Evolutionary conservation across 2,888 invertebrate genomes (phyloP), one percentile per base, ranked within the genome.

Genomic region (Cheilosia impressa): DNA sequence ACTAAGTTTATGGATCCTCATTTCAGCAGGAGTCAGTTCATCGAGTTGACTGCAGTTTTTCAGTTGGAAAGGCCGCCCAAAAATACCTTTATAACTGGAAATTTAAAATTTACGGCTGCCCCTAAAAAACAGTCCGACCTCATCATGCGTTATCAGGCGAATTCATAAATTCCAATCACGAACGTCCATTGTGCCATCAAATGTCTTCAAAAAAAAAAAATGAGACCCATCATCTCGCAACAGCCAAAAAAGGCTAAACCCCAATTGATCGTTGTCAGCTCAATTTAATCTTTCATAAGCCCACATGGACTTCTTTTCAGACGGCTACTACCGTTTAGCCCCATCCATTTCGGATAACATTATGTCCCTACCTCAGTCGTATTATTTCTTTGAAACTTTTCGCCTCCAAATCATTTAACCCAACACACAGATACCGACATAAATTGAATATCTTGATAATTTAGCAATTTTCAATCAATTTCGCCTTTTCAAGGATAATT

Each of bases 381-480:
- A 4, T 1, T 57, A 31, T 69, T 58, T 69, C 69, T 47, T 68
- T 63, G 34, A 72, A 9, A 65, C 22, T 58, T 47, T 66, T 66
- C 53, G 57, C 34, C 73, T 53, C n/a, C 78, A 69, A 77, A 73
- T 62, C 75, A 79, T 71, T 75, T 65, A 79, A 84, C 73, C 69
- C 83, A 41, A 63, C 77, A 47, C 77, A 47, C 47, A 66, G 71
- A 82, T 72, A 72, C 52, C 72, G 38, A 69, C 71, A 79, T 68
- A 76, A 79, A 79, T 84, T 79, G 79, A 65, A 79, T 84, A 66
- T 62, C 63, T 79, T 63, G 65, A 79, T 75, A 84, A 84, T 79
- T 84, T 79, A 76, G 60, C 72, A 79, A 84, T 79, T 79, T 76
- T 84, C 84, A 84, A 75, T 84, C 84, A 79, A 84, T 84, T 84